Base-by-base conservation (phyloP, 1,140 invertebrate species). In the Condylostylus longicornis region DNA sequence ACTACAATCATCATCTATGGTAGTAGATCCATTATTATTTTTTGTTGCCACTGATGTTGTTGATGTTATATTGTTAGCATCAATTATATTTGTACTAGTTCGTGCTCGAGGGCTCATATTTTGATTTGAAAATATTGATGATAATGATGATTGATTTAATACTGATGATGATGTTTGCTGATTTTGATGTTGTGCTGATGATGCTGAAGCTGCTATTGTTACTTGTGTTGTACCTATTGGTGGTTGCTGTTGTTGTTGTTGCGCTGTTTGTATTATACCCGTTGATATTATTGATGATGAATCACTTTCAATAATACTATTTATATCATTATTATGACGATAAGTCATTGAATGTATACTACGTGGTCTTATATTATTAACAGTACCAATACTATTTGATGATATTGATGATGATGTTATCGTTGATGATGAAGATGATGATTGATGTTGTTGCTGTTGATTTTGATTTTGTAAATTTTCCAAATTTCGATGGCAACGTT, bases 401-500 rank as follows among this genome's bases (percentile, higher is more conserved):
- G 8, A 38, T 38, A 33, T 42, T 40, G 35, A 10, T 52, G 45
- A 34, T 50, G 54, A 28, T 52, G 39, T 19, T 40, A 33, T 2
- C 21, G 18, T 33, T 47, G 25, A 32, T 46, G 45, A 21, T 50
- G 50, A 2, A 31, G 38, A 9, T 42, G 43, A 0, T 38, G 45
- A 38, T 12, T 42, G 43, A 0, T 38, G 45, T 18, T 42, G 42
- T 18, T 44, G 41, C n/a, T 38, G 6, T 20, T 38, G 31, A 5
- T 23, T 48, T 27, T 48, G 49, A 18, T 48, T 40, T 27, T 60
- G 64, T 29, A 68, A 52, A 18, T 65, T 52, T 44, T 71, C 69
- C 40, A 79, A 65, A 47, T 72, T 75, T 36, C 72, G 71, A 43
- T 75, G 73, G 8, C 77, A 72, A 54, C 75, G 71, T 48, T 79